A percentile compares a stretch with the other conserved stretches of the same genome.
Evolutionary conservation across 1,140 invertebrate genomes (phyloP).

Genomic region (Hydropsyche tenuis): DNA sequence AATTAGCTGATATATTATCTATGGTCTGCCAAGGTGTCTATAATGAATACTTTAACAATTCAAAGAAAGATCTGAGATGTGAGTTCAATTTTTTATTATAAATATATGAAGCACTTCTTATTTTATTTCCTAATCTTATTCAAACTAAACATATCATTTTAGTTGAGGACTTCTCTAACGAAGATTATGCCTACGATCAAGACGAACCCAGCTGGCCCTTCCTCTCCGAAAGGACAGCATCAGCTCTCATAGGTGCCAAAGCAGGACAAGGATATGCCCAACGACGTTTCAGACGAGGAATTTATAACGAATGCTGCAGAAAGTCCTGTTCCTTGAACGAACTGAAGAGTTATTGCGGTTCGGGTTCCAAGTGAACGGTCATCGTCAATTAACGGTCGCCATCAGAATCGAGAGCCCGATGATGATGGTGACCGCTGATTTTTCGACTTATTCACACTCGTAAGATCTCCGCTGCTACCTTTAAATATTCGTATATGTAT

Average conservation of each 20-base stretch:
- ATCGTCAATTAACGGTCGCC: too few relatives aligned
- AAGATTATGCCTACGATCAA: constrained; percentile 36
- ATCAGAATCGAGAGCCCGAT: too few relatives aligned
- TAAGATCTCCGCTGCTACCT: too few relatives aligned
- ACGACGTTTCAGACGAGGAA: constrained; percentile 44
- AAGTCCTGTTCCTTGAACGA: constrained; percentile 48
- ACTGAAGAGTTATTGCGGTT: constrained; percentile 32
- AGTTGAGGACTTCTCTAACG: constrained; percentile 5
- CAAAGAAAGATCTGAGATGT: constrained; percentile 38
- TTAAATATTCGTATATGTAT: too few relatives aligned
- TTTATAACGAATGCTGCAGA: constrained; percentile 51
- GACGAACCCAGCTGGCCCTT: constrained; percentile 45
- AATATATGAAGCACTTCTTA: too few relatives aligned
- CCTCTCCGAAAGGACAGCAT: constrained; percentile 37
- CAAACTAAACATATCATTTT: too few relatives aligned
- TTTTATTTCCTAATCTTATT: too few relatives aligned
- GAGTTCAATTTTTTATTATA: constrained; percentile 24
- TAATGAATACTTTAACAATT: constrained; percentile 4
- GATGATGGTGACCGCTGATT: too few relatives aligned
- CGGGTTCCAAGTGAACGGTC: not conserved
- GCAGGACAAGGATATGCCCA: constrained; percentile 4
- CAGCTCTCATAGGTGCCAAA: constrained; percentile 27
- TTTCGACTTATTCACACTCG: too few relatives aligned
- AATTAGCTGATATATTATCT: constrained; percentile 28
- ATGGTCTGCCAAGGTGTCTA: constrained; percentile 25